Percentiles rank a stretch among this genome's conserved stretches.
Conservation (phyloP, 2,888 invertebrate genomes). For the Acanthopleura granulata region DNA sequence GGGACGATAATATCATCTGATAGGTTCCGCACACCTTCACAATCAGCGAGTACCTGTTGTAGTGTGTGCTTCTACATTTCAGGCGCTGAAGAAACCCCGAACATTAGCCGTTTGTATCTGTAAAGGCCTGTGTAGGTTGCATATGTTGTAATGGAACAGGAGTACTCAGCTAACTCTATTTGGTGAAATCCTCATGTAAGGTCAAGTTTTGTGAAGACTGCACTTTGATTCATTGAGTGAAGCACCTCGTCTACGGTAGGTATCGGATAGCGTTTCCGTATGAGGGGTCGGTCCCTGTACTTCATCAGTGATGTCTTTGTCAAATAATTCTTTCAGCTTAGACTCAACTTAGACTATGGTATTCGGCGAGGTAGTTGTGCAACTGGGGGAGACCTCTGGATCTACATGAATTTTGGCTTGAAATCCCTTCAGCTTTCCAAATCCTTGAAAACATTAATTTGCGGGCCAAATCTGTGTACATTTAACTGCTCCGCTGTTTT, state of each 20-base stretch:
- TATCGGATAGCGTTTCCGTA: conserved; percentile 33
- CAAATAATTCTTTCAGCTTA: conserved; percentile 29
- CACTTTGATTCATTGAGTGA: conserved; percentile 28
- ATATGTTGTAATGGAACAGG: conserved; percentile 45
- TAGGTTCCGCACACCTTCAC: conserved; percentile 32
- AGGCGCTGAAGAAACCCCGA: conserved; percentile 37
- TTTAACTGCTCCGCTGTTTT: background rate
- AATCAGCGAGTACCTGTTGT: conserved; percentile 25
- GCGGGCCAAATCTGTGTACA: background rate
- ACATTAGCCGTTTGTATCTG: conserved; percentile 39
- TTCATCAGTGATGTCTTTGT: conserved; percentile 35
- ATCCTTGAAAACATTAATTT: conserved; percentile 4
- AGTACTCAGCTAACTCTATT: conserved; percentile 37
- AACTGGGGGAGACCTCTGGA: conserved; percentile 24
- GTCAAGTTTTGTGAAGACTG: conserved; percentile 42
- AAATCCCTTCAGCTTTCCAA: conserved; percentile 18
- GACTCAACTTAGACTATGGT: conserved; percentile 29
- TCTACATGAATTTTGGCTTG: conserved; percentile 28
- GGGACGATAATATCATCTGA: conserved; percentile 28
- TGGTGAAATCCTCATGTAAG: conserved; percentile 44
- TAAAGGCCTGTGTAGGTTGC: conserved; percentile 37
- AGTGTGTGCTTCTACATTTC: conserved; percentile 39
- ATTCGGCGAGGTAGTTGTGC: conserved; percentile 28
- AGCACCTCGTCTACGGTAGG: conserved; percentile 38
- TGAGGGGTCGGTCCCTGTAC: conserved; percentile 25